phyloP scores from a whole-genome alignment of 1,140 invertebrate genomes.

The Dufourea novaeangliae region DNA sequence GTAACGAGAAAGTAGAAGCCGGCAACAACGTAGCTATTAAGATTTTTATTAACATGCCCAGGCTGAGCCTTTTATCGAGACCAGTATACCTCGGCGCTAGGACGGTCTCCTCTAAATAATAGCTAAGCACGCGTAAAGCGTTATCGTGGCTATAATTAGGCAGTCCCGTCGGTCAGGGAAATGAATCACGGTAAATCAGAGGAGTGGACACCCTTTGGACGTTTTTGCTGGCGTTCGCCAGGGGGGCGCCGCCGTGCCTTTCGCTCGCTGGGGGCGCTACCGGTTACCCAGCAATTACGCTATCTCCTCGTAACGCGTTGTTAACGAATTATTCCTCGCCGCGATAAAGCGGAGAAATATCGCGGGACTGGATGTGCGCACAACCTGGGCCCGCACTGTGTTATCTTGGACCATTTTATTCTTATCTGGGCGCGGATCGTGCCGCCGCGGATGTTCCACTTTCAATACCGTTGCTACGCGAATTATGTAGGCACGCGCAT shows the following conservation, averaged over 20 bases:
- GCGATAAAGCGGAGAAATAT: constrained; percentile 62
- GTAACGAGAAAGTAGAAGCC: neutral
- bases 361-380: constrained; percentile 10
- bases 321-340: constrained; percentile 74
- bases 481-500: constrained; percentile 30
- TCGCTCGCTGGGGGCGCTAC: constrained; percentile 8
- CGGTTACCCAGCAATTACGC: constrained; percentile 70
- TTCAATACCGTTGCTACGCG: constrained; percentile 24
- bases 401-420: constrained; percentile 43
- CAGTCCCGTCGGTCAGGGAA: constrained; percentile 33
- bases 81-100: constrained; percentile 50
- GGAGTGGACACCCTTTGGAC: constrained; percentile 40
- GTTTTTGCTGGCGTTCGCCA: constrained; percentile 40
- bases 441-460: constrained; percentile 46
- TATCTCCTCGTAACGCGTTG: constrained; percentile 67
- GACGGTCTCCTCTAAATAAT: constrained; percentile 66
- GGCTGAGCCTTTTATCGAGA: constrained; percentile 30
- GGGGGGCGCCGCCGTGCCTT: neutral
- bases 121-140: constrained; percentile 72
- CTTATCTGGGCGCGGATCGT: constrained; percentile 38
- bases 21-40: constrained; percentile 31
- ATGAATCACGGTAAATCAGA: constrained; percentile 65
- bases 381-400: neutral
- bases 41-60: constrained; percentile 43
- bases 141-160: constrained; percentile 73